phyloP scores from a whole-genome alignment of 1,140 invertebrate species.

The roundworm (Caenorhabditis elegans) region WBcel235 BX284602.5:10239001-10239500 shows the following conservation, averaged over 20 bases:
- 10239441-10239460: neutral
- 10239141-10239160: neutral
- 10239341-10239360: neutral
- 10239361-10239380: neutral
- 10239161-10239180: neutral
- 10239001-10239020: neutral
- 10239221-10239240: neutral
- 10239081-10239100: neutral
- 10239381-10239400: neutral
- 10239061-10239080: neutral
- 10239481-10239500: neutral
- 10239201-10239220: neutral
- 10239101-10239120: neutral
- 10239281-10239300: conserved; percentile 38
- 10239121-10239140: neutral
- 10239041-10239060: neutral
- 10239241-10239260: conserved; percentile 48
- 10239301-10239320: conserved; percentile 42
- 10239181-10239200: neutral
- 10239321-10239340: conserved; percentile 47
- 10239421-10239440: neutral
- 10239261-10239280: conserved; percentile 50
- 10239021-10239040: neutral
- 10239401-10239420: neutral
- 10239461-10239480: neutral